These are phyloP conservation scores for Chelidonichthys spinosus DNA, from an alignment of 2,797 vertebrate species.

Conservation along the genomic window DNA sequence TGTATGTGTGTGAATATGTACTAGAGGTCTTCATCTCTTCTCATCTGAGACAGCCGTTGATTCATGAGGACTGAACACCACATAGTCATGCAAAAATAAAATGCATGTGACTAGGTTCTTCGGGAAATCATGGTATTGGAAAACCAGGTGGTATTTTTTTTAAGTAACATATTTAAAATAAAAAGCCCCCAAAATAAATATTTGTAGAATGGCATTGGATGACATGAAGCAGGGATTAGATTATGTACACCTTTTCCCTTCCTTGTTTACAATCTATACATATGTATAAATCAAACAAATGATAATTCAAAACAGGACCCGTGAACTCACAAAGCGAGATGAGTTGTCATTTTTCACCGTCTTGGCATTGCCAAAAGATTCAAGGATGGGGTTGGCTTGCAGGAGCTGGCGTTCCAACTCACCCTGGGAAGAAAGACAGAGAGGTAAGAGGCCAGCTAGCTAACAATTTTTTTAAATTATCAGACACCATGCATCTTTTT, in stretches of 20 bases:
- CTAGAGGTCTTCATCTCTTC: conserved; percentile 15
- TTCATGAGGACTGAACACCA: conserved; percentile 42
- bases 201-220: neutral
- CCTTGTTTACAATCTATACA: neutral
- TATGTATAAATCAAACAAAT: conserved; percentile 26
- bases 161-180: neutral
- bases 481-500: conserved; percentile 80
- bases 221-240: neutral
- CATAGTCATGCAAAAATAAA: conserved; percentile 42
- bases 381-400: conserved; percentile 98
- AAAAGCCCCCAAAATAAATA: neutral
- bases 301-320: conserved; percentile 19
- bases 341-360: conserved; percentile 99
- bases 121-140: neutral
- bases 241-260: conserved; percentile 11
- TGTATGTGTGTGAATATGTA: conserved; percentile 29
- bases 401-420: conserved; percentile 97
- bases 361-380: conserved; percentile 98
- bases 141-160: neutral
- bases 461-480: conserved; percentile 1
- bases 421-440: conserved; percentile 84
- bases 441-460: conserved; percentile 30
- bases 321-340: conserved; percentile 95
- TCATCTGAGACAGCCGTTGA: conserved; percentile 39
- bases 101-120: neutral